Evolutionary conservation across 2,113 vertebrate species (phyloP).

Genomic region (Cacatua alba): DNA sequence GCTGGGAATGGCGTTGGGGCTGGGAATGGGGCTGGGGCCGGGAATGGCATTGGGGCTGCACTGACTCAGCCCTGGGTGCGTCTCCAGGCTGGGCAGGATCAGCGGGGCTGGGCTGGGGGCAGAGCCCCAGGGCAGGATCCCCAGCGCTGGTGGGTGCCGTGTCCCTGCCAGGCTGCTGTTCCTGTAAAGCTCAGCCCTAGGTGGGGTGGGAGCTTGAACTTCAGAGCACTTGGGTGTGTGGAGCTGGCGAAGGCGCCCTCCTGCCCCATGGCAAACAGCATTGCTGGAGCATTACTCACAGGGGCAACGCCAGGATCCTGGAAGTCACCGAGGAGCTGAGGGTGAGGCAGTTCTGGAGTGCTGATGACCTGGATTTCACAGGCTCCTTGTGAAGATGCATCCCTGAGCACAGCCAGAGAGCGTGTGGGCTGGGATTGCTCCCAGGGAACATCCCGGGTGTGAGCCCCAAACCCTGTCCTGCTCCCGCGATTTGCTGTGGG

Average conservation of each 20-base stretch:
- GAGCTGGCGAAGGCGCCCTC: not conserved
- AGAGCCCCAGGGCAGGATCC: not conserved
- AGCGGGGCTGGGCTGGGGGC: not conserved
- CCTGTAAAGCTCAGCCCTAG: not conserved
- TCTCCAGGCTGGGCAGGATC: not conserved
- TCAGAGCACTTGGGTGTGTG: not conserved
- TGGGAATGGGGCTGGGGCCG: not conserved
- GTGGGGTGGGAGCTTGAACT: conserved; percentile 33
- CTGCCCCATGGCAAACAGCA: not conserved
- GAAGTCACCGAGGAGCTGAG: not conserved
- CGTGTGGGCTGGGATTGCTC: fast-evolving
- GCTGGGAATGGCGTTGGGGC: not conserved
- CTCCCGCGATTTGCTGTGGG: not conserved
- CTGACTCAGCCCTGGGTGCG: not conserved
- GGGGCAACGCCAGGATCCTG: not conserved
- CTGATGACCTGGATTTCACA: not conserved
- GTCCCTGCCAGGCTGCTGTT: not conserved
- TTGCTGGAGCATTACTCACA: not conserved
- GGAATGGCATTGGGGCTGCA: not conserved
- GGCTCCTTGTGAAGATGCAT: not conserved
- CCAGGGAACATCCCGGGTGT: not conserved
- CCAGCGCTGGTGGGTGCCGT: fast-evolving
- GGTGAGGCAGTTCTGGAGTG: not conserved
- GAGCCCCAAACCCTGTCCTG: not conserved
- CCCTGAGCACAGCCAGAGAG: not conserved